Conservation (phyloP, 1,140 invertebrate genomes). For the Pinna nobilis region DNA sequence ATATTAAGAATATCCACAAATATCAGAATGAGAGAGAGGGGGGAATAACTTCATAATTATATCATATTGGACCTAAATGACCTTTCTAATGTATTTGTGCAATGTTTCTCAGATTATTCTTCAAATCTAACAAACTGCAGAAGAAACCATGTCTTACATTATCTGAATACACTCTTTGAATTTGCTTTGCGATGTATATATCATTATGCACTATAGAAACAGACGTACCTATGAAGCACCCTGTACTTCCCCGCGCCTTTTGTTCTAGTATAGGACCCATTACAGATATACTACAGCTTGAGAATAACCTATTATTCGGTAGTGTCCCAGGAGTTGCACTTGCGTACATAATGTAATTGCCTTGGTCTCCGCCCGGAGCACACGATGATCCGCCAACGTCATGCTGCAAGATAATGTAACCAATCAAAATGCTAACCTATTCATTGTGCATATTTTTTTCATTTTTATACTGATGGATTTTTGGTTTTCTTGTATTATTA, state of each 20-base stretch:
- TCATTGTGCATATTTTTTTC: no score
- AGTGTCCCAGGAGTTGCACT: conserved; percentile 95
- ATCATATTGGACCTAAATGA: no score
- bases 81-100: no score
- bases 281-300: conserved; percentile 79
- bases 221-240: conserved; percentile 91
- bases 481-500: background rate
- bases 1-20: no score
- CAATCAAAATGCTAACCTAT: no score
- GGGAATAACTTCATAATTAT: no score
- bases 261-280: conserved; percentile 79
- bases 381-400: conserved; percentile 48
- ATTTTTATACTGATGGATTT: no score
- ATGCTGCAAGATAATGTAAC: conserved; percentile 41
- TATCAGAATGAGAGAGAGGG: no score
- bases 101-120: no score
- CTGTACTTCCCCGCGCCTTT: conserved; percentile 90
- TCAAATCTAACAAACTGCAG: no score
- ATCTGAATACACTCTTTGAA: no score
- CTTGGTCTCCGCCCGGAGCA: conserved; percentile 49
- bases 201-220: background rate
- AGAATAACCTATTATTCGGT: conserved; percentile 96
- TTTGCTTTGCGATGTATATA: background rate
- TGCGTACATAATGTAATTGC: conserved; percentile 87
- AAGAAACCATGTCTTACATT: no score